Conservation (phyloP, 2,797 vertebrate species). For the Pseudochaenichthys georgianus region DNA sequence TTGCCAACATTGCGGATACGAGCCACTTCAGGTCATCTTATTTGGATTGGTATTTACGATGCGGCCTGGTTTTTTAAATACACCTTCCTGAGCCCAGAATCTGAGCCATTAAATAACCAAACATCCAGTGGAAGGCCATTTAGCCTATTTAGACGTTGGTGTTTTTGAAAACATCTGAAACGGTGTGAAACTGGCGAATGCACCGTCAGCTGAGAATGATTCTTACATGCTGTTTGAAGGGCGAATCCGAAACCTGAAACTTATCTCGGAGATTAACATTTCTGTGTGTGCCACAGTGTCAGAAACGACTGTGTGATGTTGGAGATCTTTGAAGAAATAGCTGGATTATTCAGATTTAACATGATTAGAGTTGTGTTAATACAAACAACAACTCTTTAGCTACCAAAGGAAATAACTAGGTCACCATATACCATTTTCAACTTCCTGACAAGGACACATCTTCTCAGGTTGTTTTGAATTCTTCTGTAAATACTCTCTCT, state of each 20-base stretch:
- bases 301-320: background rate
- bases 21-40: background rate
- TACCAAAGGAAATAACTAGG: background rate
- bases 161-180: background rate
- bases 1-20: background rate
- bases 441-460: background rate
- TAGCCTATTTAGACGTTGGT: background rate
- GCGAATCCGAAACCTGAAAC: slow-evolving; percentile 28
- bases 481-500: slow-evolving; percentile 12
- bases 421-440: background rate
- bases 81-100: background rate
- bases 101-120: background rate
- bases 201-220: background rate
- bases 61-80: slow-evolving; percentile 8
- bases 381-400: background rate
- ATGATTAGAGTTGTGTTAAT: background rate
- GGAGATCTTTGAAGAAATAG: background rate
- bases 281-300: slow-evolving; percentile 5
- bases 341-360: background rate
- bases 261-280: slow-evolving; percentile 5
- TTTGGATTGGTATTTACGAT: slow-evolving; percentile 4
- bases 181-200: background rate
- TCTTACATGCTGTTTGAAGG: slow-evolving; percentile 12
- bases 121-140: background rate
- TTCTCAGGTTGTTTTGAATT: slow-evolving; percentile 9